Base-by-base conservation (phyloP, 2,113 vertebrate species). In the Hyperoodon ampullatus region DNA sequence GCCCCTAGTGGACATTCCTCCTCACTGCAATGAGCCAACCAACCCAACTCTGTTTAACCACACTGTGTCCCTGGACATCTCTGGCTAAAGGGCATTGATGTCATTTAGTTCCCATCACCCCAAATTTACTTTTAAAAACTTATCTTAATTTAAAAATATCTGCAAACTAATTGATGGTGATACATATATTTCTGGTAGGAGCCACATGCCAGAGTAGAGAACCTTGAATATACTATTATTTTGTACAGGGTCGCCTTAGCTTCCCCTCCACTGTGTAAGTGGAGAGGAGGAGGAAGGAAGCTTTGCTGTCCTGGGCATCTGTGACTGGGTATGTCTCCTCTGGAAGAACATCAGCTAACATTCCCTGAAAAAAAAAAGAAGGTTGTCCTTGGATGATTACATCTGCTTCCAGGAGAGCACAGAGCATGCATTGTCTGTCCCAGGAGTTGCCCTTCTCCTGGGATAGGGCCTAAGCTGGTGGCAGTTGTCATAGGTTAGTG, bases 1-100 rank as follows among this genome's bases (percentile, higher is more conserved):
- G 50, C 71, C 28, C 55, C 12, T 0, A 0, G 35, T 26, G 2
- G 4, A 1, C 0, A 1, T 39, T 13, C 15, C 5, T 3, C 39
- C 68, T 82, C 21, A 18, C 28, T 8, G 5, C 47, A 60, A 2
- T 11, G 44, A 42, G 44, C 42, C 60, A 35, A 9, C 3, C 39
- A 39, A 30, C 47, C 26, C 53, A 9, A 0, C 8, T 24, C 78
- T 39, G 14, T 21, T 33, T 33, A 24, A 5, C 21, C 8, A 9
- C 4, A 18, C 28, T 15, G 3, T 78, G 15, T 81, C n/a, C 63
- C 87, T 15, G 53, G 16, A 61, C 14, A 15, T 24, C 63, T 65
- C 88, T 55, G 44, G 28, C 18, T 55, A 74, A 65, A 85, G 23
- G 53, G 26, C 26, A 13, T 24, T 47, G 72, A 66, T 6, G 23